Evolutionary conservation across 2,888 invertebrate genomes (phyloP), one percentile per base, ranked within the genome.

Genomic region (Conops quadrifasciatus): DNA sequence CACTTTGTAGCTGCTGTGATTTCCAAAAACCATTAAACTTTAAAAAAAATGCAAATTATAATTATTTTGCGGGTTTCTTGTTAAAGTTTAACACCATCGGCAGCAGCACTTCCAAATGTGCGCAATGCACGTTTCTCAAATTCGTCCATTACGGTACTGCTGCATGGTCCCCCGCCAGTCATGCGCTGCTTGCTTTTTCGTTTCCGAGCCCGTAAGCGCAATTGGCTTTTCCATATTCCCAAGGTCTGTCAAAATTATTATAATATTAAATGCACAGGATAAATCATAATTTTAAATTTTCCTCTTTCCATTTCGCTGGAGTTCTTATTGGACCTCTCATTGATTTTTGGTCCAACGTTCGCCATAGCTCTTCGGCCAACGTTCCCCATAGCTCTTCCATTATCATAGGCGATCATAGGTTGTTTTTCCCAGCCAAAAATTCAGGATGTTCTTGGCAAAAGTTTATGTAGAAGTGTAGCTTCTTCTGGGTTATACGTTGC

Each of bases 251-350:
- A 49, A 16, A 49, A 15, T 15, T 5, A 19, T 5, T 49, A 49
- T 19, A 49, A 3, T 3, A n/a, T 49, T 5, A 49, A 15, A 16
- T 49, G 19, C 15, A 15, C 5, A 49, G n/a, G 2, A n/a, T 49
- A 49, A 49, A 49, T 15, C n/a, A n/a, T 49, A 49, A n/a, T 19
- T 2, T n/a, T 49, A 16, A 15, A 49, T 16, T 16, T 16, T 5
- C 49, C n/a, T 19, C 49, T 16, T 49, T 49, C 19, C 36, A 36
- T 36, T 36, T 36, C 9, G 4, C 49, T 19, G n/a, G 19, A 49
- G 49, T 49, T 19, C 49, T 49, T n/a, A 11, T 49, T 49, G 49
- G 49, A 49, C 49, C 49, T 49, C n/a, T 49, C 49, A n/a, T 49
- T 15, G 49, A 49, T 2, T 49, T 49, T 19, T 5, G n/a, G 4